A percentile compares a stretch with the other conserved stretches of the same genome.
Evolutionary conservation across 2,113 vertebrate species (phyloP).

Genomic region (Festucalex cinctus): DNA sequence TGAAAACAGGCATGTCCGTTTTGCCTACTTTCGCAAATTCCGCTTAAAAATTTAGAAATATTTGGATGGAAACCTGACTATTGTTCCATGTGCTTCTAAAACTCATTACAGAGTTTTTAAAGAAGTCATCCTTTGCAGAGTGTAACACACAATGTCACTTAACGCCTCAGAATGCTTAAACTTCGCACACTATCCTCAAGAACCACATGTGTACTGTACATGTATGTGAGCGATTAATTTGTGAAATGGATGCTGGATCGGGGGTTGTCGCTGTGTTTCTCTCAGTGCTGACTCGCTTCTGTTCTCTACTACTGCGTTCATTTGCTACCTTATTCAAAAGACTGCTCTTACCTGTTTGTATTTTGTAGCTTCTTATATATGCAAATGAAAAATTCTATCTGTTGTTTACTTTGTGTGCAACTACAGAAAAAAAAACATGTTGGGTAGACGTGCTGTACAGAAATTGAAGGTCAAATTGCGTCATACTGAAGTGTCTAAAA

Average conservation of each 20-base stretch:
- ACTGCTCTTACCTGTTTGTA: slow-evolving; percentile 38
- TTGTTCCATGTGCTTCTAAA: slow-evolving; percentile 9
- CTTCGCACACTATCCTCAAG: slow-evolving; percentile 50
- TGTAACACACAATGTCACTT: slow-evolving; percentile 39
- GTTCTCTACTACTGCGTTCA: slow-evolving; percentile 31
- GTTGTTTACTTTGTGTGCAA: slow-evolving; percentile 45
- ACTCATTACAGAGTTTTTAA: background rate
- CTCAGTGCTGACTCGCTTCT: slow-evolving; percentile 31
- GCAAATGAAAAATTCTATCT: slow-evolving; percentile 30
- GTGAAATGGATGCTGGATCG: slow-evolving; percentile 27
- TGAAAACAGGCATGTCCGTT: no score
- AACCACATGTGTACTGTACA: slow-evolving; percentile 40
- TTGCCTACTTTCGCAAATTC: no score
- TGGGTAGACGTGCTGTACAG: slow-evolving; percentile 46
- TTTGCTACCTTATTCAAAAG: slow-evolving; percentile 44
- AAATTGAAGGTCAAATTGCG: slow-evolving; percentile 24
- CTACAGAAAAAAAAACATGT: slow-evolving; percentile 27
- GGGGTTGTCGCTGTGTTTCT: slow-evolving; percentile 40
- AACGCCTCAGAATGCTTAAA: slow-evolving; percentile 50
- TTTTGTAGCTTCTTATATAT: slow-evolving; percentile 51
- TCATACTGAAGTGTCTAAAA: background rate
- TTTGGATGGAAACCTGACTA: no score
- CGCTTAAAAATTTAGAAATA: no score
- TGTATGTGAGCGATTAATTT: slow-evolving; percentile 32
- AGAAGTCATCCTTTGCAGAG: slow-evolving; percentile 9